Evolutionary conservation across 2,888 invertebrate genomes (phyloP), one percentile per base, ranked within the genome.

Genomic region (Coremacera marginata): DNA sequence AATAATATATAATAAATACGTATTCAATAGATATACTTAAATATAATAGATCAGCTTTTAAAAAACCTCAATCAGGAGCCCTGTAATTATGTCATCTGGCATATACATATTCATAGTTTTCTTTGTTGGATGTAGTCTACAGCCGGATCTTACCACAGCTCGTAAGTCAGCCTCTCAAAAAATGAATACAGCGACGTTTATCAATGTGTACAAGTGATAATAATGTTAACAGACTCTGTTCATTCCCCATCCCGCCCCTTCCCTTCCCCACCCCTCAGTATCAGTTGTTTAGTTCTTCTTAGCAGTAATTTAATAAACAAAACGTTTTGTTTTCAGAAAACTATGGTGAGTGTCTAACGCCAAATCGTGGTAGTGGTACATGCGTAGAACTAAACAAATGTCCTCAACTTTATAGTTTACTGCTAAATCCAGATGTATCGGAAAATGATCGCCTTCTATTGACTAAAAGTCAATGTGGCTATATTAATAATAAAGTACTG

Each of bases 391-490:
- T 87, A 7, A 62, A 60, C 8, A 76, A 84, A 25, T 87, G 87
- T 65, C 76, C 73, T 2, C 81, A 81, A 60, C 82, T 87, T 0
- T 88, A 80, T 67, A 75, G 84, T 0, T 65, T 86, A 3, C 78
- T 86, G 5, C 70, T 78, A n/a, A 81, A 75, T 8, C 77, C 65
- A 1, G 68, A 78, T 1, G 19, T 86, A 9, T 73, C 82, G 0
- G 5, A 73, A 0, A 60, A 74, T 16, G 82, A 85, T 14, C 83
- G 82, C 14, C 9, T 0, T 5, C 91, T 91, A 76, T 88, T 95
- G 57, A 89, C 91, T 70, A 88, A 88, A 60, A 92, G 94, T 8
- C 93, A 93, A 80, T 95, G 95, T 84, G 94, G 94, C 1, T 94
- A 92, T 83, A 88, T 90, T 0, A 91, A 91, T 0, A 85, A 83